phyloP scores from a whole-genome alignment of 2,888 invertebrate genomes.

The Hololepta plana region DNA sequence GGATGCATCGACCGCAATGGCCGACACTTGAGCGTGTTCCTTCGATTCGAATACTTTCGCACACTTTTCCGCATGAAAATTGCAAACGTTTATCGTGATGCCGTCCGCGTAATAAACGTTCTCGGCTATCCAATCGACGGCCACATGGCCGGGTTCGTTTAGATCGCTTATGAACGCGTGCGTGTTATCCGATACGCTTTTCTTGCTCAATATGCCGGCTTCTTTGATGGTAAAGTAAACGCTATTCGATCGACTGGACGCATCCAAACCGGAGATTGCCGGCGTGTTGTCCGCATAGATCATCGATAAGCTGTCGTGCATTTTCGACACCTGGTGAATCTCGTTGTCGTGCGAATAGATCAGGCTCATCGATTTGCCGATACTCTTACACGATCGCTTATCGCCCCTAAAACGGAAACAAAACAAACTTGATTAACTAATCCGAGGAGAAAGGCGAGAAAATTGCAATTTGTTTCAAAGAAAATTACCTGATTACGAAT shows the following conservation, averaged over 20 bases:
- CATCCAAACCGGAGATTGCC: conserved; percentile 34
- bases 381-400: conserved; percentile 47
- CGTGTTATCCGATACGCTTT: no score
- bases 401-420: conserved; percentile 30
- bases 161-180: no score
- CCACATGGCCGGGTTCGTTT: no score
- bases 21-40: conserved; percentile 32
- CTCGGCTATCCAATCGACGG: conserved; percentile 56
- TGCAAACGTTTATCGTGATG: conserved; percentile 21
- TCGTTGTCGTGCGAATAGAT: conserved; percentile 36
- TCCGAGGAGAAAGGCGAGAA: no score
- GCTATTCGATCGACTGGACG: conserved; percentile 25
- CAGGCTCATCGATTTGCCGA: conserved; percentile 33
- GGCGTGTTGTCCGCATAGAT: conserved; percentile 28
- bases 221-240: conserved; percentile 33
- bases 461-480: no score
- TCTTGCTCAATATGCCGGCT: no score
- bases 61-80: conserved; percentile 18
- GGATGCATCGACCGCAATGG: conserved; percentile 45
- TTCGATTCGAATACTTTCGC: conserved; percentile 24
- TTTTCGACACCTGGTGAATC: conserved; percentile 32
- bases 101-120: conserved; percentile 46
- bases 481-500: conserved; percentile 33
- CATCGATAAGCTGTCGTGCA: conserved; percentile 18
- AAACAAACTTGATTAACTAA: no score